A percentile compares a stretch with the other conserved stretches of the same genome.
Conservation (phyloP, 2,888 invertebrate genomes). For the Cotesia congregata region DNA sequence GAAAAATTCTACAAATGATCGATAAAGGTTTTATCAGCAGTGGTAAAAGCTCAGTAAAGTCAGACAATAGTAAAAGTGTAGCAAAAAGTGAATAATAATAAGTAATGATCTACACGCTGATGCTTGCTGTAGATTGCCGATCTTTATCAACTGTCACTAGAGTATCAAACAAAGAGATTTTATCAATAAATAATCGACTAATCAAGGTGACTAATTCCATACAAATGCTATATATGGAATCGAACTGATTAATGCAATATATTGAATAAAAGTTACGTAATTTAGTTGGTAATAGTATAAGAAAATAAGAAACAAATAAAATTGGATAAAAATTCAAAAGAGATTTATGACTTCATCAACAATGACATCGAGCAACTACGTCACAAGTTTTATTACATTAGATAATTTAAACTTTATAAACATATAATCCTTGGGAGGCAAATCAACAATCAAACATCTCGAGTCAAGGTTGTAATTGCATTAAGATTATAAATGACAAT, state of each 20-base stretch:
- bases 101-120: background rate
- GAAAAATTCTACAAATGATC: background rate
- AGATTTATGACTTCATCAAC: background rate
- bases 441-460: slow-evolving; percentile 11
- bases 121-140: background rate
- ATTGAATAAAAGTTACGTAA: slow-evolving; percentile 10
- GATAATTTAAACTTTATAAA: slow-evolving; percentile 5
- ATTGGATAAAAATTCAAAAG: slow-evolving; percentile 11
- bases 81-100: background rate
- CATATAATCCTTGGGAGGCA: slow-evolving; percentile 13
- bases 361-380: background rate
- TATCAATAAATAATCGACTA: background rate
- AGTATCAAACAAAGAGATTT: background rate
- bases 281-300: slow-evolving; percentile 1
- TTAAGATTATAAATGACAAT: background rate
- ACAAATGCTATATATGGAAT: background rate
- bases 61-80: background rate
- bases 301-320: slow-evolving; percentile 21
- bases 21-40: background rate
- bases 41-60: background rate
- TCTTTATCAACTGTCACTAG: background rate
- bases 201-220: background rate
- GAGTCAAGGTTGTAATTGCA: slow-evolving; percentile 8
- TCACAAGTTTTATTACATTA: background rate
- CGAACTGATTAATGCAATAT: background rate